Evolutionary conservation across 30 jellyfish, hydroid and myxozoan genomes (phyloP).

Genomic region (Sanderia malayensis): DNA sequence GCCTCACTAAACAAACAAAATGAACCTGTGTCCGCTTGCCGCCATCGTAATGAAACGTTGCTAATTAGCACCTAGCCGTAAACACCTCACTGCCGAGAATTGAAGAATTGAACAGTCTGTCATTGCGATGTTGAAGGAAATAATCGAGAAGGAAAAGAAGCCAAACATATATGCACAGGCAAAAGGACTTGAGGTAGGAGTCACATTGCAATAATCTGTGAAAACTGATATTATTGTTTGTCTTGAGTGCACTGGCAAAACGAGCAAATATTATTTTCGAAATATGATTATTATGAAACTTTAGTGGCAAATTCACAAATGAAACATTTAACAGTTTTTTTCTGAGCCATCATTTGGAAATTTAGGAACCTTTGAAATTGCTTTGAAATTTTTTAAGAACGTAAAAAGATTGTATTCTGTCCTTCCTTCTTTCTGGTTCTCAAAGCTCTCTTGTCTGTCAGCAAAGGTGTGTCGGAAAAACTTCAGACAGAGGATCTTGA

Average conservation of each 20-base stretch:
- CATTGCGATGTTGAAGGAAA: slow-evolving; percentile 1
- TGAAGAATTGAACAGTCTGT: background rate
- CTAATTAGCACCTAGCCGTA: background rate
- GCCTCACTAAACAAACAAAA: background rate
- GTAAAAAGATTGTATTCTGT: background rate
- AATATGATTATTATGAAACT: background rate
- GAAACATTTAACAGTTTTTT: background rate
- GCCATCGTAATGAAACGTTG: background rate
- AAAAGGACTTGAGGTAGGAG: background rate
- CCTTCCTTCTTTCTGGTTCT: background rate
- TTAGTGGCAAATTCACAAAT: background rate
- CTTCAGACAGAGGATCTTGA: background rate
- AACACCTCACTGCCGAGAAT: background rate
- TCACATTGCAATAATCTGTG: background rate
- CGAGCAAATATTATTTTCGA: no score
- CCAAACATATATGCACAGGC: slow-evolving; percentile 1
- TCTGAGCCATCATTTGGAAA: background rate
- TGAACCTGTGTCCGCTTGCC: background rate
- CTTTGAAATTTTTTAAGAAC: background rate
- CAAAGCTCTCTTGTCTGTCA: background rate
- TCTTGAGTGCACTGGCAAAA: background rate
- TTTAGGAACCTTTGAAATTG: background rate
- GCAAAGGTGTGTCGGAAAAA: background rate
- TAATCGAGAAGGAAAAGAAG: background rate
- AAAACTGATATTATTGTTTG: background rate